Conservation (phyloP, 2,888 invertebrate genomes). For the Ligdia adustata region DNA sequence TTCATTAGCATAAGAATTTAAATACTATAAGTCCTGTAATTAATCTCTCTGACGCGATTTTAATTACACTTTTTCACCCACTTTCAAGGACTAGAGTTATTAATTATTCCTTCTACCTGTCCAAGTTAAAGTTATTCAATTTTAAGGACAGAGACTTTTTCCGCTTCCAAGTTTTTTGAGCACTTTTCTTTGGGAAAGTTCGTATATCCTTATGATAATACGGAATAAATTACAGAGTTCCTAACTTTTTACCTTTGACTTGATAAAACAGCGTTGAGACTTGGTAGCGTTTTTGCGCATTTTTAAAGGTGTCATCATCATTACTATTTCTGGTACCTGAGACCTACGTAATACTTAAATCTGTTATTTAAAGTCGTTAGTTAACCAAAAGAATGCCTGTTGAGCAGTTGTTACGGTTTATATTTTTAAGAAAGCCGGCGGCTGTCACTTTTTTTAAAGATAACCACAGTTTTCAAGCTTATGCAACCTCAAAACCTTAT, state of each 20-base stretch:
- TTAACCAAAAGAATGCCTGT: too few species aligned
- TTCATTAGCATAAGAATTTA: neutral
- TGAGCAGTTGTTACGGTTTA: too few species aligned
- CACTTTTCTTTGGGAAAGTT: slow-evolving; percentile 14
- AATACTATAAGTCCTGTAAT: neutral
- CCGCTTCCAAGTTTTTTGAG: slow-evolving; percentile 14
- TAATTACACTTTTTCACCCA: slow-evolving; percentile 1
- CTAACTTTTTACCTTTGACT: neutral
- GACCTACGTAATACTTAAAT: too few species aligned
- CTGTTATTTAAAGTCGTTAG: too few species aligned
- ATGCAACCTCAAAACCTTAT: too few species aligned
- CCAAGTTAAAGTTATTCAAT: slow-evolving; percentile 26
- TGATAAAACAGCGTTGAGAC: too few species aligned
- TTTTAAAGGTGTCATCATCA: too few species aligned
- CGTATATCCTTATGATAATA: slow-evolving; percentile 22
- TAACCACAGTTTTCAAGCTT: too few species aligned
- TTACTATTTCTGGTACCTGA: too few species aligned
- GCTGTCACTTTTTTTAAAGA: too few species aligned
- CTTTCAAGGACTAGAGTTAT: slow-evolving; percentile 2
- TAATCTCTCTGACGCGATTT: slow-evolving; percentile 2
- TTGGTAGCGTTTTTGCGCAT: too few species aligned
- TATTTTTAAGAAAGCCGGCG: too few species aligned
- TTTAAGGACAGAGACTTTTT: slow-evolving; percentile 18
- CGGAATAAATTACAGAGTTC: slow-evolving; percentile 19
- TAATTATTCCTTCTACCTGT: slow-evolving; percentile 22